Percentiles rank a stretch among this genome's conserved stretches.
Evolutionary conservation across 1,140 invertebrate species (phyloP).

Genomic region (Zaprionus vittiger): DNA sequence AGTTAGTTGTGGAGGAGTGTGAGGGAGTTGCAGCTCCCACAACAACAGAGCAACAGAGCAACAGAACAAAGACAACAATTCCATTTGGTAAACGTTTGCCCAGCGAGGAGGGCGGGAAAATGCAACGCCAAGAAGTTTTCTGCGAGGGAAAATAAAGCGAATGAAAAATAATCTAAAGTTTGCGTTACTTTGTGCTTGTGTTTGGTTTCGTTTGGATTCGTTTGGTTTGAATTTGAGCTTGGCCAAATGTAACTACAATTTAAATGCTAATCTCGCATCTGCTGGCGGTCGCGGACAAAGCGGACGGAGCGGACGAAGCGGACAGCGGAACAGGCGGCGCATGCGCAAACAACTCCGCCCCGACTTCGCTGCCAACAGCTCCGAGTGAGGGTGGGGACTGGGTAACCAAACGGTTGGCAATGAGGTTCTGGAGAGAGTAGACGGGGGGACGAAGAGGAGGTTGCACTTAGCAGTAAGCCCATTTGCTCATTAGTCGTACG

Average conservation of each 20-base stretch:
- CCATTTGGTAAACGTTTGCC: constrained; percentile 76
- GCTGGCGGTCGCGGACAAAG: constrained; percentile 63
- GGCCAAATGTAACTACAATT: constrained; percentile 73
- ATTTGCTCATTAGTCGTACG: constrained; percentile 48
- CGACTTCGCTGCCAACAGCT: constrained; percentile 24
- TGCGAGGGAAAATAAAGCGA: constrained; percentile 50
- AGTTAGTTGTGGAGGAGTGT: constrained; percentile 33
- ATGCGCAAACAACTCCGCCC: constrained; percentile 73
- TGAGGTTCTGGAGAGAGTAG: constrained; percentile 2
- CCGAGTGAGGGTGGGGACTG: constrained; percentile 41
- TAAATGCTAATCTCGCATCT: constrained; percentile 78
- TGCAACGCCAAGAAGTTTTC: constrained; percentile 56
- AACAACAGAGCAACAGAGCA: constrained; percentile 35
- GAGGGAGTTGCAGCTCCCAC: constrained; percentile 54
- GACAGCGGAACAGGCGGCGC: constrained; percentile 46
- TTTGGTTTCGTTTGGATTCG: constrained; percentile 34
- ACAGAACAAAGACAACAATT: constrained; percentile 74
- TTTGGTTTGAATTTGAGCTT: constrained; percentile 49
- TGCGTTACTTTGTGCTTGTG: constrained; percentile 46
- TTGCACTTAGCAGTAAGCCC: constrained; percentile 11
- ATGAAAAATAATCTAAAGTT: constrained; percentile 69
- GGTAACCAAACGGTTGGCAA: constrained; percentile 6
- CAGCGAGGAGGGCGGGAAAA: constrained; percentile 46
- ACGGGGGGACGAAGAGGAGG: neutral
- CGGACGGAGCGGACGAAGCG: constrained; percentile 42